Evolutionary conservation across 2,113 vertebrate species (phyloP).

Genomic region (Cyanoliseus patagonus): DNA sequence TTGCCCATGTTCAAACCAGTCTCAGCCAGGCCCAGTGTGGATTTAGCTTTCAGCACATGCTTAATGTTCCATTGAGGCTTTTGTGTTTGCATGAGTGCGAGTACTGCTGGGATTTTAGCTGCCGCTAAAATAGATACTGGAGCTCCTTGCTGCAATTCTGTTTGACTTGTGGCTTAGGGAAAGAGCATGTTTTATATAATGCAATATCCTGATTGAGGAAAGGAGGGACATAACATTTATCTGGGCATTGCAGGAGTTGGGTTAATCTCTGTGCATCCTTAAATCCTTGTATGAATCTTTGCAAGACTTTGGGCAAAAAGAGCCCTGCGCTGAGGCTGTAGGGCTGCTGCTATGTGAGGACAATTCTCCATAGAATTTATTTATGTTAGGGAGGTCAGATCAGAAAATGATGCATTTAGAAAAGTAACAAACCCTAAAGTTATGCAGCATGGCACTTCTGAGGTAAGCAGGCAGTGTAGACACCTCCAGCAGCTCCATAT

Average conservation of each 20-base stretch:
- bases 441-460: background rate
- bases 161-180: background rate
- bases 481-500: background rate
- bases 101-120: background rate
- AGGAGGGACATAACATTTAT: background rate
- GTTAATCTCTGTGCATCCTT: background rate
- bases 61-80: background rate
- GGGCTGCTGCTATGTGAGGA: background rate
- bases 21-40: background rate
- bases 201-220: background rate
- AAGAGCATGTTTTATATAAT: background rate
- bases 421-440: background rate
- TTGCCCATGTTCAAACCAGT: rapidly evolving
- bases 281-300: background rate
- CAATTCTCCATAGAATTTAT: background rate
- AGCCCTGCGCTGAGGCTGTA: background rate
- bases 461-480: background rate
- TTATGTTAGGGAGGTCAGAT: background rate
- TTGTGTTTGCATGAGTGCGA: rapidly evolving
- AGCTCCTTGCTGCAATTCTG: background rate
- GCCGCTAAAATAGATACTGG: background rate
- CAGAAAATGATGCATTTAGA: background rate
- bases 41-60: background rate
- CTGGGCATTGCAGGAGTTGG: background rate
- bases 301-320: background rate